Evolutionary conservation across 2,888 invertebrate species (phyloP).

Genomic region (Hartigia nigra): DNA sequence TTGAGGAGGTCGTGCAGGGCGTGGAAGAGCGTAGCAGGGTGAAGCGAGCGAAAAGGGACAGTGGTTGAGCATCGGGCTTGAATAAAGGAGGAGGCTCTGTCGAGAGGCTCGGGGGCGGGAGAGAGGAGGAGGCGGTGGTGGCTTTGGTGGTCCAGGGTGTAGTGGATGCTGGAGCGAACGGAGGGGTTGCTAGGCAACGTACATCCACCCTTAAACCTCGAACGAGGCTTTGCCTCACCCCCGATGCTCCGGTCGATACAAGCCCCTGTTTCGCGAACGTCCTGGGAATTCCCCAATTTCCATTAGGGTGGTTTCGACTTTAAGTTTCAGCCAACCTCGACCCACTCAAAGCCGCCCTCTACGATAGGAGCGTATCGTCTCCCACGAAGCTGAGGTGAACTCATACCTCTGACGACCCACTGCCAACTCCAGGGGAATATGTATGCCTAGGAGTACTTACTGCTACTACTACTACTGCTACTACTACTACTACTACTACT

Average conservation of each 20-base stretch:
- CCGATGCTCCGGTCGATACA: conserved; percentile 54
- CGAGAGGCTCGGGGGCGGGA: conserved; percentile 25
- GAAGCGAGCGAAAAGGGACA: conserved; percentile 41
- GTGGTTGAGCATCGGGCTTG: conserved; percentile 55
- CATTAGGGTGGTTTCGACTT: conserved; percentile 49
- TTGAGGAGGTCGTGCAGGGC: conserved; percentile 3
- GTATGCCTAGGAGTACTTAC: background rate
- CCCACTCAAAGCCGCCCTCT: background rate
- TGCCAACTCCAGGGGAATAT: background rate
- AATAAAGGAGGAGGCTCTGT: conserved; percentile 55
- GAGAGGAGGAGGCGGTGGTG: conserved; percentile 17
- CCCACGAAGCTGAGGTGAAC: background rate
- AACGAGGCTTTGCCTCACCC: conserved; percentile 25
- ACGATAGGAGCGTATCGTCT: background rate
- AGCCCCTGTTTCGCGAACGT: conserved; percentile 42
- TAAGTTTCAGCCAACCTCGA: conserved; percentile 28
- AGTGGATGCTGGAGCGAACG: conserved; percentile 34
- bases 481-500: background rate
- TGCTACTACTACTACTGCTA: background rate
- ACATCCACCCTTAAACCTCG: conserved; percentile 60
- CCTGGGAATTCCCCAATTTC: conserved; percentile 62
- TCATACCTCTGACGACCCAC: conserved; percentile 1
- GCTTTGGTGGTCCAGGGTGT: conserved; percentile 24
- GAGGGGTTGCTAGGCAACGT: conserved; percentile 62
- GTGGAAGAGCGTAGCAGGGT: background rate